These are phyloP conservation scores for Sphaerophoria rueppellii DNA, from an alignment of 2,888 invertebrate species.

Conservation along the genomic window DNA sequence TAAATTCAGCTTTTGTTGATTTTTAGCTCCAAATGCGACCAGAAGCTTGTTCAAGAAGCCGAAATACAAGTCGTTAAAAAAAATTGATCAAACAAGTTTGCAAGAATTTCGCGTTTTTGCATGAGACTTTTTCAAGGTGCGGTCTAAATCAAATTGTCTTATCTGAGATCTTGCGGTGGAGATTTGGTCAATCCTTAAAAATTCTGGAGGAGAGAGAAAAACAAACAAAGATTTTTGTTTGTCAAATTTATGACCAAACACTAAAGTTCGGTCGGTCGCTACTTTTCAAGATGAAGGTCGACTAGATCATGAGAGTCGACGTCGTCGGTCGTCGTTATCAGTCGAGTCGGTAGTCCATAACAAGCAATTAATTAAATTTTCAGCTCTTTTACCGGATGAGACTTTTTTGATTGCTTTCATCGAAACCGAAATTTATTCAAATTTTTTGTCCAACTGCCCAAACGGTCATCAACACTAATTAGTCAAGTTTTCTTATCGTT, in stretches of 20 bases:
- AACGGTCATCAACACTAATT: constrained; percentile 63
- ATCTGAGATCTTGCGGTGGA: constrained; percentile 32
- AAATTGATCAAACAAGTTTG: constrained; percentile 35
- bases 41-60: constrained; percentile 38
- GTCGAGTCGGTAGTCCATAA: constrained; percentile 34
- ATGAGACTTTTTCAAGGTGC: constrained; percentile 23
- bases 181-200: constrained; percentile 27
- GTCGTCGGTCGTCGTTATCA: constrained; percentile 35
- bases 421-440: constrained; percentile 56
- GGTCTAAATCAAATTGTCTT: constrained; percentile 27
- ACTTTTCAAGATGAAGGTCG: constrained; percentile 16
- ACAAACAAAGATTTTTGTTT: constrained; percentile 1
- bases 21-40: constrained; percentile 27
- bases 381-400: constrained; percentile 1
- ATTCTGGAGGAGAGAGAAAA: background rate
- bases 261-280: constrained; percentile 39
- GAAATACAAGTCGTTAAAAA: constrained; percentile 39
- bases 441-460: constrained; percentile 26
- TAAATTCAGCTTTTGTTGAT: constrained; percentile 28
- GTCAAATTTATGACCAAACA: constrained; percentile 36
- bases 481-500: constrained; percentile 59
- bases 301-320: constrained; percentile 23
- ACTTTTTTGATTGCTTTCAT: constrained; percentile 31
- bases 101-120: background rate
- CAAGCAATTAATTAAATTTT: constrained; percentile 65